Evolutionary conservation across 2,888 invertebrate species (phyloP), one percentile per base, ranked within the genome.

Genomic region (Meteorus colon): DNA sequence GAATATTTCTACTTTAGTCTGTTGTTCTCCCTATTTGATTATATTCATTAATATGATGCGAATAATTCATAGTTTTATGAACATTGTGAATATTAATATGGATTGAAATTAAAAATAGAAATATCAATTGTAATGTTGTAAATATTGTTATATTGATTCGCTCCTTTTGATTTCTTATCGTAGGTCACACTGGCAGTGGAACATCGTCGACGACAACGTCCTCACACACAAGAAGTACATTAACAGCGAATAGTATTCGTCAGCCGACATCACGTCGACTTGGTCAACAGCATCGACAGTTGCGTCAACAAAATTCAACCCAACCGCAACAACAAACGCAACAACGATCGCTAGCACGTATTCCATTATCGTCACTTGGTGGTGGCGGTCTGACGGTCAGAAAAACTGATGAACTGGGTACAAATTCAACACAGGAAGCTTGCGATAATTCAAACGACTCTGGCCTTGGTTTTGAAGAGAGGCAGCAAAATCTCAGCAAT

Each of bases 361-460:
- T 89, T 79, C 87, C 87, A 74, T 87, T 89, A 81, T 86, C 90
- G 79, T 81, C 82, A 37, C 72, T 80, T 88, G 91, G 86, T 90
- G 90, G 79, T 89, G 91, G 86, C 90, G 90, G 79, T 89, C 90
- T 84, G 83, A 90, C 78, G 82, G 89, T 74, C 89, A 90, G 89
- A 86, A 91, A 79, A 90, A 91, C 90, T 89, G 91, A 86, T 92
- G 92, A 91, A 81, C 88, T 91, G 80, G 91, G 91, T 70, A 89
- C 84, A 62, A 90, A 83, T 31, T 84, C 87, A 78, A 82, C 89
- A 79, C 89, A 91, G 83, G 92, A 92, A 87, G 93, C 93, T 78
- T 95, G 96, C 89, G 96, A 96, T 89, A 96, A 95, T 90, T 96
- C 96, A 79, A 96, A 96, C 91, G 97, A 97, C 90, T 96, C 96